Base-by-base conservation (phyloP, 2,113 vertebrate species). In the Rhinoptilus africanus region DNA sequence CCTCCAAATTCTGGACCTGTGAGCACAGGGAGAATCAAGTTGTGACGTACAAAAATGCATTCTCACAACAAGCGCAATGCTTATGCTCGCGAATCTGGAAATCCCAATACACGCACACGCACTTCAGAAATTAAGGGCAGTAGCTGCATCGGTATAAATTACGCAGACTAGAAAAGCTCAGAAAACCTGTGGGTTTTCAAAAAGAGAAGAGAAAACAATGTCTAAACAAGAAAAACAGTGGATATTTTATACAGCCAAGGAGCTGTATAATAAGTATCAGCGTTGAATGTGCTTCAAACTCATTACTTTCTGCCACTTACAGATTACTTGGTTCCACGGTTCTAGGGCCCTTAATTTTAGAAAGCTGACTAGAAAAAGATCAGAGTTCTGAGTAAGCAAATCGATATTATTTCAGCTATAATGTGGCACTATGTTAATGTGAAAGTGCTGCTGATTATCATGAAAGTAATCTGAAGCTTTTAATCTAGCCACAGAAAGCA, bases 1-100 rank as follows among this genome's bases (percentile, higher is more conserved):
- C 97, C 97, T 62, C 97, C 98, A 32, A 99, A 99, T 95, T 99
- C 99, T 0, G 99, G 98, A 43, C 99, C 99, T 99, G 91, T 2
- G 54, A 73, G 69, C 64, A 93, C 20, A 94, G 67, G 67, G 60
- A 83, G 34, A 89, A 80, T 48, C 54, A 60, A 62, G 34, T 41
- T 13, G 56, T 23, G 53, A 63, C 21, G 35, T 30, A 73, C 37
- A 59, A 30, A 78, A 39, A 45, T 10, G 9, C 59, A 78, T 20
- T 57, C 30, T 47, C 59, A 27, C 43, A 81, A 37, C 4, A 41
- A 45, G 19, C 60, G 14, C 67, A 28, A 34, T 8, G 4, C n/a
- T 56, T 1, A 0, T 34, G 27, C 39, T 80, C 18, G 23, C 1
- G 0, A 45, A 28, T 48, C 26, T 47, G 78, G 68, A 89, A 73